phyloP scores from a whole-genome alignment of 1,140 invertebrate species.

The Brachionus koreanus region DNA sequence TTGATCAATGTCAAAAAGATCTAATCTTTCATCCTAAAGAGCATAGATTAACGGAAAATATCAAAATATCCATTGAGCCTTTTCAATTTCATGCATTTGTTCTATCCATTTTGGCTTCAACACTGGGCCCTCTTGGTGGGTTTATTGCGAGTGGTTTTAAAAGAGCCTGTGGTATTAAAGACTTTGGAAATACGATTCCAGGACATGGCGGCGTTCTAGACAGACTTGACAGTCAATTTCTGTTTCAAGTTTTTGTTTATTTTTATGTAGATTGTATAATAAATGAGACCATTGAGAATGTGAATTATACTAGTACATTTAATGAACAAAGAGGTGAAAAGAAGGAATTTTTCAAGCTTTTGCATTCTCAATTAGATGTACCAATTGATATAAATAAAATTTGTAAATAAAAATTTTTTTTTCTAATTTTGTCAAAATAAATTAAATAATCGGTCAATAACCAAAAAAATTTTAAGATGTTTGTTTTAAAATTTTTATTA shows the following conservation, averaged over 20 bases:
- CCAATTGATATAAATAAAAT: too few species aligned
- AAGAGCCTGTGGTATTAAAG: constrained; percentile 96
- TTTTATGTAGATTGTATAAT: constrained; percentile 78
- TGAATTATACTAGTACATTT: background rate
- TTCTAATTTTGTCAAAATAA: too few species aligned
- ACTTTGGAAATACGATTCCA: constrained; percentile 82
- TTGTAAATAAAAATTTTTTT: too few species aligned
- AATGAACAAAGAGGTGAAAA: background rate
- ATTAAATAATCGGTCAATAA: too few species aligned
- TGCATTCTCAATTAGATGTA: too few species aligned
- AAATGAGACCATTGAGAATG: constrained; percentile 57
- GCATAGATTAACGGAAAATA: background rate
- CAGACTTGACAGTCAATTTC: constrained; percentile 95
- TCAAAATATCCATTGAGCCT: constrained; percentile 68
- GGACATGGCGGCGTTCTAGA: constrained; percentile 99
- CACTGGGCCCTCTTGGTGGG: constrained; percentile 97
- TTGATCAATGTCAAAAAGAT: background rate
- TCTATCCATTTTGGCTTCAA: constrained; percentile 85
- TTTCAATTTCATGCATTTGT: constrained; percentile 87
- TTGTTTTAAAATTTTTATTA: background rate
- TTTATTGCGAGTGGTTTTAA: constrained; percentile 99
- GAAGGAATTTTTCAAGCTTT: background rate
- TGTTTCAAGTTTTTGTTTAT: constrained; percentile 98
- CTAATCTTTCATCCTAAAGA: background rate
- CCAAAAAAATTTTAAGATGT: too few species aligned